Evolutionary conservation across 2,797 vertebrate genomes (phyloP).

Genomic region (Coluber constrictor): DNA sequence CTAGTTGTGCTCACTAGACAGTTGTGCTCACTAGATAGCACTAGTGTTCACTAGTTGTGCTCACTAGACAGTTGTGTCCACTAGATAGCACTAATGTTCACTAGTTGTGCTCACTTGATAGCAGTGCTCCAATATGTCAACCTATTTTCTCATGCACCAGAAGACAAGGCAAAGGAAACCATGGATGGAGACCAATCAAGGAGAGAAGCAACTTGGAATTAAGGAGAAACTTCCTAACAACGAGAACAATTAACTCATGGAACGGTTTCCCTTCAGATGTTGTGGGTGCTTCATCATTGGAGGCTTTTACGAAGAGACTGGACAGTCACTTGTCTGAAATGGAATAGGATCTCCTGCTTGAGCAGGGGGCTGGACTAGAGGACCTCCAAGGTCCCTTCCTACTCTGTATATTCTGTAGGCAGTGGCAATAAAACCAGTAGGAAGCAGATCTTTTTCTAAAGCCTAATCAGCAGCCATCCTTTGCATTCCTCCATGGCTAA

Average conservation of each 20-base stretch:
- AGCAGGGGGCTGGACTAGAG: background rate
- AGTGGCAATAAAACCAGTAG: background rate
- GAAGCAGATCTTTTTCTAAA: background rate
- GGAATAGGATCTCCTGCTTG: background rate
- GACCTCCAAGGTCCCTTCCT: background rate
- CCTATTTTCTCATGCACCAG: background rate
- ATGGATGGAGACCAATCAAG: background rate
- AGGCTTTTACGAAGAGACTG: background rate
- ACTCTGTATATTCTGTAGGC: background rate
- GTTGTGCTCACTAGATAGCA: too few species aligned
- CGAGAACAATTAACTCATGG: background rate
- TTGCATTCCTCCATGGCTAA: background rate
- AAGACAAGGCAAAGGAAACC: background rate
- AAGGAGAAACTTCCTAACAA: background rate
- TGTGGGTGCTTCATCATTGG: background rate
- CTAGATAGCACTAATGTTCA: too few species aligned
- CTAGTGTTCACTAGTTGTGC: too few species aligned
- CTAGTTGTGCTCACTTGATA: background rate
- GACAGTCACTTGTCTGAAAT: background rate
- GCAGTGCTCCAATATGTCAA: background rate
- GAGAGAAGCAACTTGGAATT: background rate
- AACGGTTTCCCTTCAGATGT: background rate
- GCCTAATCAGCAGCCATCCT: background rate
- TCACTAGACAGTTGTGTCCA: too few species aligned
- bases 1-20: too few species aligned